Evolutionary conservation across 1,140 invertebrate species (phyloP), one percentile per base, ranked within the genome.

Genomic region (Hyles euphorbiae): DNA sequence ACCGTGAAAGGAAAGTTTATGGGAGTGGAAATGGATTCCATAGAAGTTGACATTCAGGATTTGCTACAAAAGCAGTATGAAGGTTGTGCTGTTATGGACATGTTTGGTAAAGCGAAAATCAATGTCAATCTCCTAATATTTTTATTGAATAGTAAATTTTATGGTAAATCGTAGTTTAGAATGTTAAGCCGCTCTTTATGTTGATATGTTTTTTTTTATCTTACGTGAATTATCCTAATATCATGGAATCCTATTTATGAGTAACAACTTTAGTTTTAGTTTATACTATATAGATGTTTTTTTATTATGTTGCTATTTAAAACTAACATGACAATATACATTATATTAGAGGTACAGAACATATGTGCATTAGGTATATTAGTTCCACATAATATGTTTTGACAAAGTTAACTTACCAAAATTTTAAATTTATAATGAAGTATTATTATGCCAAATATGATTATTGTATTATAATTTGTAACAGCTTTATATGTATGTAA

Each of bases 1-100:
- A 91, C 91, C 5, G 91, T 96, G 0, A 91, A 92, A 65, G 95
- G 93, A 9, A 95, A 94, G 70, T 95, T 95, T 68, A 94, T 96
- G 94, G 95, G 95, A 0, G 93, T 95, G 2, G 91, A 92, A 70
- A 92, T 96, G 91, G 94, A 96, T 73, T 93, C 93, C 60, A 91
- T 95, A 11, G 93, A 95, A 46, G 88, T 96, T 11, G 92, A 95
- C 61, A 94, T 94, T 61, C 93, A 96, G 89, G 93, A 95, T 72
- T 83, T 96, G 11, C 89, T 96, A 2, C 93, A 95, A 72, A 87
- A 95, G 44, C 94, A 96, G 76, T 96, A 94, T 75, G 94, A 96
- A 73, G 95, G 95, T 48, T 92, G 93, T 8, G 89, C 93, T 7
- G 93, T 95, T 2, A 95, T 95, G 91, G 92, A 95, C 68, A 93